phyloP scores from a whole-genome alignment of 23 tunicate species.

The Trididemnum nubilum region DNA sequence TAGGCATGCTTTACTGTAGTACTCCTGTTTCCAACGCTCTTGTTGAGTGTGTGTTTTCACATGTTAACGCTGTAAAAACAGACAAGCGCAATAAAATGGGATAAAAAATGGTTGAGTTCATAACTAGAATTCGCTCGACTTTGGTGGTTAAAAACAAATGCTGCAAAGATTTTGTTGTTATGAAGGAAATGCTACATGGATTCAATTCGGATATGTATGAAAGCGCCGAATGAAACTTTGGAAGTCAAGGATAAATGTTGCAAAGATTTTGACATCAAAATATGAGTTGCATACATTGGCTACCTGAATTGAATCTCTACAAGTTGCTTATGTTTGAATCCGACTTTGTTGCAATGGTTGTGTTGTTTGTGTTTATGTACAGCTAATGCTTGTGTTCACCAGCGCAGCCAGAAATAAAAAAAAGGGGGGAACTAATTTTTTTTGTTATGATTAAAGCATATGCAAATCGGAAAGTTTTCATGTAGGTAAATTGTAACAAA shows the following conservation, averaged over 20 bases:
- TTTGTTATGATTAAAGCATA: too few relatives aligned
- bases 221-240: too few relatives aligned
- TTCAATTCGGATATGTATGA: constrained; percentile 29
- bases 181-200: not conserved
- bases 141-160: constrained; percentile 4
- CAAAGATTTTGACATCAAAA: not conserved
- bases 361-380: not conserved
- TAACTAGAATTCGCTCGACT: constrained; percentile 4
- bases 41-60: constrained; percentile 35
- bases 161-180: constrained; percentile 29
- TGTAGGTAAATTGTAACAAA: too few relatives aligned
- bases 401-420: too few relatives aligned
- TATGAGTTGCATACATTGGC: too few relatives aligned
- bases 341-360: not conserved
- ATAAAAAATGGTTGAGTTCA: constrained; percentile 2
- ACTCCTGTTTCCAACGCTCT: constrained; percentile 21
- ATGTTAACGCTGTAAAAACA: constrained; percentile 21
- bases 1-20: constrained; percentile 22
- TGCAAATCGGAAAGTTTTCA: too few relatives aligned
- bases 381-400: not conserved
- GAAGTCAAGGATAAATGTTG: too few relatives aligned
- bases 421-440: too few relatives aligned
- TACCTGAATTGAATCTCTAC: too few relatives aligned
- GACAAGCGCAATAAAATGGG: constrained; percentile 18
- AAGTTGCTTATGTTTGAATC: not conserved